phyloP scores from a whole-genome alignment of 2,113 vertebrate species.

The Campylomormyrus tamandua region DNA sequence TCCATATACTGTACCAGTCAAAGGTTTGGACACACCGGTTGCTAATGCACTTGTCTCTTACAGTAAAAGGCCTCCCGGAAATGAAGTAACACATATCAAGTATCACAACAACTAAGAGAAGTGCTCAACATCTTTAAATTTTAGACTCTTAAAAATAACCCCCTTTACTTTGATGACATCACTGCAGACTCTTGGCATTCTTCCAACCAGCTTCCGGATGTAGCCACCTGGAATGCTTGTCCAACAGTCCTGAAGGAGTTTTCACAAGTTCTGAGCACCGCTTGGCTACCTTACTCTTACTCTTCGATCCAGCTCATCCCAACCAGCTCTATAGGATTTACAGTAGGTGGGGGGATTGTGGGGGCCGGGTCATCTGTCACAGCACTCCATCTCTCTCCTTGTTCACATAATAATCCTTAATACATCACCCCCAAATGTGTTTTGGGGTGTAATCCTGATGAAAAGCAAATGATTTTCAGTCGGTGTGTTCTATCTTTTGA shows the following conservation, averaged over 20 bases:
- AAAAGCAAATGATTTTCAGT: not conserved
- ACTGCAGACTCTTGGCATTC: not conserved
- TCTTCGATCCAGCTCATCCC: not conserved
- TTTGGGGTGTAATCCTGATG: not conserved
- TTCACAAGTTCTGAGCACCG: not conserved
- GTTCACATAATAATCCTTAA: not conserved
- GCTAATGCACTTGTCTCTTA: not conserved
- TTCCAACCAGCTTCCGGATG: not conserved
- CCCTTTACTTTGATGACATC: too few species aligned
- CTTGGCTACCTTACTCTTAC: not conserved
- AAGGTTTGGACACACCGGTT: not conserved
- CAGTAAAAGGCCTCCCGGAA: not conserved
- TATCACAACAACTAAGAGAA: not conserved
- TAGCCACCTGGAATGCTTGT: not conserved
- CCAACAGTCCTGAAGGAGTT: not conserved
- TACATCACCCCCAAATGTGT: not conserved
- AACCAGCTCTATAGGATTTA: not conserved
- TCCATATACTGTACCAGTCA: not conserved
- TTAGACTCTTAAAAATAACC: not conserved
- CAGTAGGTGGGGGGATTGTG: not conserved
- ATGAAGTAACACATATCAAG: not conserved
- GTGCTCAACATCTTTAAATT: not conserved
- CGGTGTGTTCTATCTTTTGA: not conserved
- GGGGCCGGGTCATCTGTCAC: not conserved
- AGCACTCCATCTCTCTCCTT: not conserved